These are phyloP conservation scores for Hypena proboscidalis DNA, from an alignment of 2,888 invertebrate genomes.

Conservation along the genomic window DNA sequence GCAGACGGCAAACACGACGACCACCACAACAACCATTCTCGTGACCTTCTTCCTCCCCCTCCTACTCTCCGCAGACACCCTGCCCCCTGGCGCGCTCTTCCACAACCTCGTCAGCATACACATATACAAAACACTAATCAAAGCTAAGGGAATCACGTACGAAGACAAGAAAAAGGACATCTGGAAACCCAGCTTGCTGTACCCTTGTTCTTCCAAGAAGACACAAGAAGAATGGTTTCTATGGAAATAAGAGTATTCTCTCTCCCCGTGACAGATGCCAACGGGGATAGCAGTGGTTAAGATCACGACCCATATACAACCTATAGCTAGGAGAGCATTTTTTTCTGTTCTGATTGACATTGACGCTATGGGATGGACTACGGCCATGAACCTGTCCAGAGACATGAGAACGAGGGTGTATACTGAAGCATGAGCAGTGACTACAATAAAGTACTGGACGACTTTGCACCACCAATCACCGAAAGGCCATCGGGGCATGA, in stretches of 20 bases:
- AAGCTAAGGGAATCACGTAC: slow-evolving; percentile 93
- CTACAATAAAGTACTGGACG: slow-evolving; percentile 96
- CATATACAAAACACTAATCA: slow-evolving; percentile 95
- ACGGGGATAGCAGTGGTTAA: slow-evolving; percentile 91
- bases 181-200: slow-evolving; percentile 87
- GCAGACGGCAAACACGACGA: slow-evolving; percentile 96
- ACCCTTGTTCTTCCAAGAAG: slow-evolving; percentile 87
- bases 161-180: slow-evolving; percentile 95
- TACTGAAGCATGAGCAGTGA: slow-evolving; percentile 96
- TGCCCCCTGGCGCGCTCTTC: slow-evolving; percentile 93
- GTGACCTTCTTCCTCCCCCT: slow-evolving; percentile 95
- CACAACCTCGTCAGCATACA: slow-evolving; percentile 95
- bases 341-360: slow-evolving; percentile 93
- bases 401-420: slow-evolving; percentile 98
- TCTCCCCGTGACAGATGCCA: slow-evolving; percentile 90
- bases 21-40: slow-evolving; percentile 95
- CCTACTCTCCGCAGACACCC: slow-evolving; percentile 92
- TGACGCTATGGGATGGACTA: slow-evolving; percentile 95
- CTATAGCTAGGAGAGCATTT: slow-evolving; percentile 92
- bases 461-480: slow-evolving; percentile 96
- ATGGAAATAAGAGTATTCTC: slow-evolving; percentile 87
- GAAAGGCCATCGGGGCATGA: slow-evolving; percentile 95
- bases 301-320: slow-evolving; percentile 92
- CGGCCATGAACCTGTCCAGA: slow-evolving; percentile 95
- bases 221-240: slow-evolving; percentile 89